Conservation (phyloP, 2,888 invertebrate species). For the Lymantria dispar region DNA sequence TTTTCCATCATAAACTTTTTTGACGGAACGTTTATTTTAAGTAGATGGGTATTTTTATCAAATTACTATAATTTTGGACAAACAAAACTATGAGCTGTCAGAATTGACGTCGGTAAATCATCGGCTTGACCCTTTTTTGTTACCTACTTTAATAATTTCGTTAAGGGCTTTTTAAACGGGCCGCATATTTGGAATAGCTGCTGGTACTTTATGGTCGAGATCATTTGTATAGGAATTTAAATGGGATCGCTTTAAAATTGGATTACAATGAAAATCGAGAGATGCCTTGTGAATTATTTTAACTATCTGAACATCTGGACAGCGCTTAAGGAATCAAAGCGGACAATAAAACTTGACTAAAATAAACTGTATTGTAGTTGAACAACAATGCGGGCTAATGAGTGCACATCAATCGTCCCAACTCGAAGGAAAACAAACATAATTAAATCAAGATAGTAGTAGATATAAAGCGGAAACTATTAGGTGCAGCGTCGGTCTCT, state of each 20-base stretch:
- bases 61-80: constrained; percentile 80
- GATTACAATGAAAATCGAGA: constrained; percentile 53
- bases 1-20: constrained; percentile 54
- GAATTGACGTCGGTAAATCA: constrained; percentile 79
- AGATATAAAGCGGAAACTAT: constrained; percentile 50
- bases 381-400: constrained; percentile 33
- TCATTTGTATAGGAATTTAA: constrained; percentile 73
- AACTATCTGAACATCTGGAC: constrained; percentile 36
- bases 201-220: constrained; percentile 68
- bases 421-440: constrained; percentile 36
- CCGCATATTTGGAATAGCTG: constrained; percentile 73
- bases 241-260: constrained; percentile 59
- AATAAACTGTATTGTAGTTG: constrained; percentile 31
- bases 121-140: constrained; percentile 72
- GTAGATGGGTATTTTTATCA: constrained; percentile 75
- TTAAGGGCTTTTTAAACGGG: constrained; percentile 78
- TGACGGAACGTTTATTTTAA: constrained; percentile 67
- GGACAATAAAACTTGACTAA: constrained; percentile 28
- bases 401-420: constrained; percentile 33
- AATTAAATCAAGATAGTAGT: constrained; percentile 38
- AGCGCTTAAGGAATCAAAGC: constrained; percentile 22
- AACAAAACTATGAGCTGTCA: constrained; percentile 79
- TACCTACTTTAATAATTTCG: constrained; percentile 72
- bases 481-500: constrained; percentile 32
- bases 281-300: constrained; percentile 38